Percentiles rank a stretch among this genome's conserved stretches.
Conservation (phyloP, 2,888 invertebrate genomes). For the Eucera pruinosa region DNA sequence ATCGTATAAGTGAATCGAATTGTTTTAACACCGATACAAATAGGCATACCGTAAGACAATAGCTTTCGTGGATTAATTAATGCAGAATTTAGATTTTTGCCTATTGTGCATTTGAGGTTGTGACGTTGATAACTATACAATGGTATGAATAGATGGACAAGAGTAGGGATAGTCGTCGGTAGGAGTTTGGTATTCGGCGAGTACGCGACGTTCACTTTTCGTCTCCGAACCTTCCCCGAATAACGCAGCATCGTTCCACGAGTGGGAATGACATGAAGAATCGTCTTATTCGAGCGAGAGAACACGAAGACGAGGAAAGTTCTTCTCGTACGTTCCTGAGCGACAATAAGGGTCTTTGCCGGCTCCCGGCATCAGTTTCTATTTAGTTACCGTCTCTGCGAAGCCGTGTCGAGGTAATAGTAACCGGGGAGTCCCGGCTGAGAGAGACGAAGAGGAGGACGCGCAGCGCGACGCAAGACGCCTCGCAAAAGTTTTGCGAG, state of each 20-base stretch:
- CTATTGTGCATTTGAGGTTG: not conserved
- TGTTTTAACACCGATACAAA: too few relatives aligned
- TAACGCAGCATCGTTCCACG: conserved; percentile 58
- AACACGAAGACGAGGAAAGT: conserved; percentile 73
- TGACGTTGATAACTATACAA: conserved; percentile 36
- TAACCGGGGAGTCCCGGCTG: conserved; percentile 50
- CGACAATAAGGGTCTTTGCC: conserved; percentile 77
- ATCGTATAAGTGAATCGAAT: too few relatives aligned
- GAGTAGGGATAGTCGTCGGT: conserved; percentile 35
- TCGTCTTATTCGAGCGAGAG: conserved; percentile 78
- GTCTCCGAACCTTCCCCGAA: conserved; percentile 57
- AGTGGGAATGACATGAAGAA: conserved; percentile 78
- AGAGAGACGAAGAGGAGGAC: conserved; percentile 30
- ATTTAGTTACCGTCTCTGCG: conserved; percentile 77
- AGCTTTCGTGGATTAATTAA: too few relatives aligned
- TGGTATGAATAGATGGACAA: conserved; percentile 48
- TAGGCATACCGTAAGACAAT: too few relatives aligned
- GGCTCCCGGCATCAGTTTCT: conserved; percentile 78
- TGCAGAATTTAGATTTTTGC: too few relatives aligned
- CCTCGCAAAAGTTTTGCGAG: conserved; percentile 75
- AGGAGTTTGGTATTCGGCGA: conserved; percentile 73
- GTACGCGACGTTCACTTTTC: conserved; percentile 73
- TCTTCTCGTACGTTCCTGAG: conserved; percentile 74
- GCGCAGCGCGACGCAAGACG: conserved; percentile 69
- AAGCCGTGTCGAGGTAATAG: conserved; percentile 69